Evolutionary conservation across 2,113 vertebrate genomes (phyloP), one percentile per base, ranked within the genome.

Genomic region (Heterochromis multidens): DNA sequence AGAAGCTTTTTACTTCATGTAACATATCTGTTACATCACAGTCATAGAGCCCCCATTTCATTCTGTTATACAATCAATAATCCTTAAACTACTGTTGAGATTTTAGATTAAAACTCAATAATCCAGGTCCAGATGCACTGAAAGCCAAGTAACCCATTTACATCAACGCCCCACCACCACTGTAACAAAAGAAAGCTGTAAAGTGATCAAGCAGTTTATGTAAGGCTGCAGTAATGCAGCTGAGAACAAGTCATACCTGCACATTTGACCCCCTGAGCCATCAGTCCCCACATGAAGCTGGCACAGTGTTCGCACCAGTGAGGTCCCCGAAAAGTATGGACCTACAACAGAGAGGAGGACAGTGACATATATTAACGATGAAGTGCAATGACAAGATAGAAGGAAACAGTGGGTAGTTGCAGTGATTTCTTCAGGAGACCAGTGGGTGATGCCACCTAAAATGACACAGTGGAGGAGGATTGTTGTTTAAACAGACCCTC

Each of bases 251-350:
- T 84, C 88, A 95, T 96, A 99, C 98, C 98, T 98, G 98, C 96
- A 95, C 98, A 99, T 95, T 99, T 99, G 91, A 99, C 97, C 94
- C 98, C 98, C 96, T 99, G 98, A 96, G 98, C 98, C 93, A 99
- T 98, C 86, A 99, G 97, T 85, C 99, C 99, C 99, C 99, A 99
- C 98, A 99, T 99, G 92, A 99, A 99, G 94, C 98, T 99, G 95
- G 98, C 98, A 88, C 98, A 99, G 95, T 99, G 99, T 84, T 99
- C 98, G 94, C 99, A 99, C 99, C 99, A 99, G 92, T 99, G 99
- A 56, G 95, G 95, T 54, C 95, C 95, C 46, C 94, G 92, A 59
- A 95, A 95, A 56, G 90, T 95, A 27, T 95, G 95, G 59, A 95
- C 94, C 94, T 95, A 21, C 58, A 87, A 70, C 78, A 91, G 74